phyloP scores from a whole-genome alignment of 2,113 vertebrate genomes.

The Azemiops feae region DNA sequence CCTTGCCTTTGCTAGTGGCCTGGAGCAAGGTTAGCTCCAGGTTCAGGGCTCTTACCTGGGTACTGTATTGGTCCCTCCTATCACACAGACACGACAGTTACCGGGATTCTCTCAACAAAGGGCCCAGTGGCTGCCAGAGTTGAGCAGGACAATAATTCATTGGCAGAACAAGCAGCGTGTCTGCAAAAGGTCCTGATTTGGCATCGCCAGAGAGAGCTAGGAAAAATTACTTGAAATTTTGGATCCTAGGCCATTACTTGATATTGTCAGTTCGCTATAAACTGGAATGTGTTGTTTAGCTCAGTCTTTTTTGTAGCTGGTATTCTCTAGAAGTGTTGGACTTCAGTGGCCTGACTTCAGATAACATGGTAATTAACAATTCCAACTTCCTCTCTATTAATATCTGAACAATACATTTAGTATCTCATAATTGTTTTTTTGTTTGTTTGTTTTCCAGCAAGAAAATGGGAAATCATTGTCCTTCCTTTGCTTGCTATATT shows the following conservation, averaged over 20 bases:
- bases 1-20: background rate
- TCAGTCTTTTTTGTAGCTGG: background rate
- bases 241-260: background rate
- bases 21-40: background rate
- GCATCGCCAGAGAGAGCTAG: background rate
- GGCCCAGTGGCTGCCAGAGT: background rate
- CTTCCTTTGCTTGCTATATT: background rate
- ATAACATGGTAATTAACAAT: background rate
- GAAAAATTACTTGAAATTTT: background rate
- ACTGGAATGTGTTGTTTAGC: background rate
- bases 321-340: background rate
- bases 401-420: background rate
- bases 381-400: background rate
- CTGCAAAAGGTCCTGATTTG: background rate
- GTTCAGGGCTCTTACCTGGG: background rate
- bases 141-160: background rate
- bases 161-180: background rate
- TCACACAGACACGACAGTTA: background rate
- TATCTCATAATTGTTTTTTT: background rate
- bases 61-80: background rate
- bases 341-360: background rate
- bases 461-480: background rate
- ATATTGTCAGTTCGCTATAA: background rate
- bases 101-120: background rate
- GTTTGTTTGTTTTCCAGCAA: constrained; percentile 9